phyloP scores from a whole-genome alignment of 2,797 vertebrate genomes.

The Sebastes vulpes region DNA sequence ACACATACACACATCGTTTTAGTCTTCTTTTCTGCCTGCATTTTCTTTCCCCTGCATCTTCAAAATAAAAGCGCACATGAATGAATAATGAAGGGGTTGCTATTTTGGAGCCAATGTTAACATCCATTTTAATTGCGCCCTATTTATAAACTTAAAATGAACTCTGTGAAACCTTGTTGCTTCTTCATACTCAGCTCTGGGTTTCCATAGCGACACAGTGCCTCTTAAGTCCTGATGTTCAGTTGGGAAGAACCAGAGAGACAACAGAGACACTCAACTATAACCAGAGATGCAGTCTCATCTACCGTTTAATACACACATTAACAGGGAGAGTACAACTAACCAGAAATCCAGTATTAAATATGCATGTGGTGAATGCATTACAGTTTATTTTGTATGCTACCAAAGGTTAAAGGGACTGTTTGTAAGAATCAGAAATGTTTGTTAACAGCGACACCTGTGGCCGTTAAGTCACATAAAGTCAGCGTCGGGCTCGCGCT shows the following conservation, averaged over 20 bases:
- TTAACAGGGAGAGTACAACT: background rate
- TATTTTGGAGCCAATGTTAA: constrained; percentile 52
- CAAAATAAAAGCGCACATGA: constrained; percentile 36
- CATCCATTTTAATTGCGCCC: constrained; percentile 64
- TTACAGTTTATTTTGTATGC: background rate
- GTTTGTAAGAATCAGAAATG: too few species aligned
- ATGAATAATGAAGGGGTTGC: constrained; percentile 42
- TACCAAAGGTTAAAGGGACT: background rate
- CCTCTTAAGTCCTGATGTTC: constrained; percentile 38
- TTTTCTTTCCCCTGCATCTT: constrained; percentile 23
- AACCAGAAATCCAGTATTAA: background rate
- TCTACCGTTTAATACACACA: background rate
- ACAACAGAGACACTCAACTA: constrained; percentile 17
- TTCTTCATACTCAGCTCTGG: constrained; percentile 40
- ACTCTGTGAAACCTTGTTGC: constrained; percentile 59
- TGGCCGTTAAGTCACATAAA: too few species aligned
- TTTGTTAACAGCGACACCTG: too few species aligned
- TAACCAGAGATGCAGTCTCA: constrained; percentile 3
- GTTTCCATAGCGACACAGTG: constrained; percentile 80
- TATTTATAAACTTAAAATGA: constrained; percentile 77
- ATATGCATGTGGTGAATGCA: background rate
- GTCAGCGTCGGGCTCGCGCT: too few species aligned
- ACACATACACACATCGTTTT: background rate
- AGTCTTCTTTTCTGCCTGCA: background rate
- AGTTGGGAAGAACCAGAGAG: constrained; percentile 26